Conservation (phyloP, 2,888 invertebrate genomes). For the Abscondita cerata region DNA sequence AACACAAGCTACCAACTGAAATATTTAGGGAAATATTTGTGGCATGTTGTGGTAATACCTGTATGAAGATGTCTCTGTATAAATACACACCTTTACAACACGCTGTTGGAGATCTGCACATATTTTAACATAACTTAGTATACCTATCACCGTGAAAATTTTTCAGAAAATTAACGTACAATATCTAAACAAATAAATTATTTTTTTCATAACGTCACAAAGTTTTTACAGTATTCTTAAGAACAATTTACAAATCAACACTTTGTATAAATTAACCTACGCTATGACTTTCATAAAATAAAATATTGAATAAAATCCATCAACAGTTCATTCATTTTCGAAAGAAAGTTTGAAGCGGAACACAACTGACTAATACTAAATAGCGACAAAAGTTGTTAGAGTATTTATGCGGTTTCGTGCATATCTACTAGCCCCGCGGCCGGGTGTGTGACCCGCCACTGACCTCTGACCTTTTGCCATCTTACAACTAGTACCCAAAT, state of each 20-base stretch:
- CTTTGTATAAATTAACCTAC: no score
- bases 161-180: conserved; percentile 24
- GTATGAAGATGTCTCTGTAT: conserved; percentile 37
- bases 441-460: conserved; percentile 40
- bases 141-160: conserved; percentile 22
- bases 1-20: conserved; percentile 45
- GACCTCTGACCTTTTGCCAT: conserved; percentile 38
- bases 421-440: conserved; percentile 37
- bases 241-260: no score
- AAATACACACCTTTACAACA: conserved; percentile 28
- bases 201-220: no score
- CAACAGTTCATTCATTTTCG: conserved; percentile 6
- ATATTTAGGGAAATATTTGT: conserved; percentile 51
- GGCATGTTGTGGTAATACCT: conserved; percentile 48
- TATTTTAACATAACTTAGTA: conserved; percentile 31
- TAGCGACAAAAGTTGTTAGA: conserved; percentile 26
- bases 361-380: conserved; percentile 12
- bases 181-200: conserved; percentile 14
- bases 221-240: no score
- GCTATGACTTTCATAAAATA: no score
- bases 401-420: conserved; percentile 35
- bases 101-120: conserved; percentile 35
- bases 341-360: conserved; percentile 10
- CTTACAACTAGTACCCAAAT: conserved; percentile 1
- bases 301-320: no score